Percentiles rank a stretch among this genome's conserved stretches.
Evolutionary conservation across 2,113 vertebrate genomes (phyloP).

Genomic region (mouse (Mus musculus)): DNA sequence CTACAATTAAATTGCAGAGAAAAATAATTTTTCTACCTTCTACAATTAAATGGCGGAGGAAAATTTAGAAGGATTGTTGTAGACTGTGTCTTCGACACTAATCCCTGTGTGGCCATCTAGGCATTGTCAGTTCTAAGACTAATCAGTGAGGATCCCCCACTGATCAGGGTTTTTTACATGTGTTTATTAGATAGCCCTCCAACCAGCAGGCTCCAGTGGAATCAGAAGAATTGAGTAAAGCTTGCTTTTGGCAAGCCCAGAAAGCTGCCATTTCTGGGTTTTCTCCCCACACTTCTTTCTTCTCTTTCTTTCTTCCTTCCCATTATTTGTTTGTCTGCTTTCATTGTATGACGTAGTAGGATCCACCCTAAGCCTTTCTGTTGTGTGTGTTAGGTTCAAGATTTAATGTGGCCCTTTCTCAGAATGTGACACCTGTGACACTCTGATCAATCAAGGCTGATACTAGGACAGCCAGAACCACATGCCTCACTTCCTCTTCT

Average conservation of each 20-base stretch:
- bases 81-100: not conserved
- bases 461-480: not conserved
- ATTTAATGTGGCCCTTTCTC: not conserved
- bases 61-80: not conserved
- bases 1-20: conserved; percentile 1
- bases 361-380: not conserved
- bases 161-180: not conserved
- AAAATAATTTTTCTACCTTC: not conserved
- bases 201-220: not conserved
- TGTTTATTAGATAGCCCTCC: not conserved
- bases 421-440: rapidly evolving
- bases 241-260: not conserved
- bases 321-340: not conserved
- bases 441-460: conserved; percentile 13
- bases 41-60: conserved; percentile 4
- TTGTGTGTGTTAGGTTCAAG: not conserved
- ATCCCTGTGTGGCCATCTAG: not conserved
- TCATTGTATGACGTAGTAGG: not conserved
- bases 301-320: not conserved
- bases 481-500: not conserved
- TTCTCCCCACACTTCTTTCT: no score
- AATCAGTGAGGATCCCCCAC: not conserved
- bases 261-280: not conserved
- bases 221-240: conserved; percentile 20
- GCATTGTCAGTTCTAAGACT: not conserved